phyloP scores from a whole-genome alignment of 2,113 vertebrate genomes.

The Scomber colias region DNA sequence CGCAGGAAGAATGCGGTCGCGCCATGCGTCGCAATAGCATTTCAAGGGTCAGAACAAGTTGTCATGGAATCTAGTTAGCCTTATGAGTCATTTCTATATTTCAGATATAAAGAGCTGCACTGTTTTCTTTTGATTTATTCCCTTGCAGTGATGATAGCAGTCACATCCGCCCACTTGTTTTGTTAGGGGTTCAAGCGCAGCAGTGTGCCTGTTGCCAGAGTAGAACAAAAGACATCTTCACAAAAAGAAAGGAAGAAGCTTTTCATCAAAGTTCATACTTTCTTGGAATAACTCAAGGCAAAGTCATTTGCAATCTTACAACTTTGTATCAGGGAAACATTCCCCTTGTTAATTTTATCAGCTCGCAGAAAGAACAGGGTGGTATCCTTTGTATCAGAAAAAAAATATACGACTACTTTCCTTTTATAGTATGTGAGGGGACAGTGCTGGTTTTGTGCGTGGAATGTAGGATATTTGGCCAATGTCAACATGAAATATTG shows the following conservation, averaged over 20 bases:
- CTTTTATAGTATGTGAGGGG: neutral
- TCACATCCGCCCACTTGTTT: slow-evolving; percentile 66
- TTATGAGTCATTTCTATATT: slow-evolving; percentile 33
- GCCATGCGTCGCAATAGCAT: slow-evolving; percentile 4
- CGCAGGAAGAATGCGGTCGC: slow-evolving; percentile 27
- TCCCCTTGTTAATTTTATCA: slow-evolving; percentile 40
- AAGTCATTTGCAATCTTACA: slow-evolving; percentile 53
- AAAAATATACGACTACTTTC: slow-evolving; percentile 17
- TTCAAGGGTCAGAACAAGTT: slow-evolving; percentile 42
- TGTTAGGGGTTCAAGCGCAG: slow-evolving; percentile 50
- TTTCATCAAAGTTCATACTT: slow-evolving; percentile 49
- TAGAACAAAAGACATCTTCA: slow-evolving; percentile 42
- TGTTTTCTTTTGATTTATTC: slow-evolving; percentile 62
- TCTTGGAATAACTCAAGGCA: slow-evolving; percentile 50
- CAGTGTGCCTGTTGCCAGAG: slow-evolving; percentile 36
- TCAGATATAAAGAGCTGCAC: slow-evolving; percentile 14
- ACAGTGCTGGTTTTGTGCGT: slow-evolving; percentile 41
- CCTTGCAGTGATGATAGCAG: slow-evolving; percentile 37
- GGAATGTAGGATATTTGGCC: slow-evolving; percentile 56
- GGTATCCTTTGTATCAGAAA: slow-evolving; percentile 17
- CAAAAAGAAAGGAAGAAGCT: slow-evolving; percentile 1
- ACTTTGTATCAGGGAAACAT: slow-evolving; percentile 30
- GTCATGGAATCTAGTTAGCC: slow-evolving; percentile 36
- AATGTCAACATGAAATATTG: slow-evolving; percentile 73
- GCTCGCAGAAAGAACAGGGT: neutral